These are phyloP conservation scores for Penaeus japonicus DNA, from an alignment of 1,140 invertebrate species.

Conservation along the genomic window DNA sequence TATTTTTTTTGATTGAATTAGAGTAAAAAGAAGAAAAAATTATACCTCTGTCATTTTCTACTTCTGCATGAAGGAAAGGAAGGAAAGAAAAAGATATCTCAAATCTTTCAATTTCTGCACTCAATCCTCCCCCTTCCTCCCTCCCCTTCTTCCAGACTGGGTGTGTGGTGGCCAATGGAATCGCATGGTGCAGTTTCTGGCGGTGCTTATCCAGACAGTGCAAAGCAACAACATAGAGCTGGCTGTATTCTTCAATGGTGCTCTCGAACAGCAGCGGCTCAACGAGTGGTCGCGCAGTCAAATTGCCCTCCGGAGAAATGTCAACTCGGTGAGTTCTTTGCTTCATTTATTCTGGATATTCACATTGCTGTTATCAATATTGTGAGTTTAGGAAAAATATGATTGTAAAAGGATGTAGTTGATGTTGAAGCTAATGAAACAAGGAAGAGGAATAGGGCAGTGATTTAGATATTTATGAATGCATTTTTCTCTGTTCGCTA, in stretches of 20 bases:
- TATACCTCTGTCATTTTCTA: background rate
- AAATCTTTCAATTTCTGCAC: background rate
- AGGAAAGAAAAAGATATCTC: no score
- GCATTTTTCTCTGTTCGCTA: no score
- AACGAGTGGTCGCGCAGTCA: conserved; percentile 65
- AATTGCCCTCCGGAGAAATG: conserved; percentile 64
- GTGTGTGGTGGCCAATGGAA: conserved; percentile 94
- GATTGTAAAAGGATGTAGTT: no score
- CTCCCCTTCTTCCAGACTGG: conserved; percentile 75
- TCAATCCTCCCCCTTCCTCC: background rate
- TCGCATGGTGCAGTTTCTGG: conserved; percentile 85
- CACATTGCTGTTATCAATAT: no score
- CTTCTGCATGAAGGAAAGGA: no score
- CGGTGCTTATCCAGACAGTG: conserved; percentile 74
- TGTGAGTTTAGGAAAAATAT: no score
- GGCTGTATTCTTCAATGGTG: conserved; percentile 82
- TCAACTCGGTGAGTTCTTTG: conserved; percentile 60
- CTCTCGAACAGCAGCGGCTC: conserved; percentile 73
- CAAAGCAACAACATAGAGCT: conserved; percentile 77
- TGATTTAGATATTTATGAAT: no score
- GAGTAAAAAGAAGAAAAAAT: background rate
- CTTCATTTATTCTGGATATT: no score
- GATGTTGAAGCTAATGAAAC: no score
- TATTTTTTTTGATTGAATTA: no score
- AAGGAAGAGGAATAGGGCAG: no score